Evolutionary conservation across 2,797 vertebrate species (phyloP).

Genomic region (Trematocara caparti): DNA sequence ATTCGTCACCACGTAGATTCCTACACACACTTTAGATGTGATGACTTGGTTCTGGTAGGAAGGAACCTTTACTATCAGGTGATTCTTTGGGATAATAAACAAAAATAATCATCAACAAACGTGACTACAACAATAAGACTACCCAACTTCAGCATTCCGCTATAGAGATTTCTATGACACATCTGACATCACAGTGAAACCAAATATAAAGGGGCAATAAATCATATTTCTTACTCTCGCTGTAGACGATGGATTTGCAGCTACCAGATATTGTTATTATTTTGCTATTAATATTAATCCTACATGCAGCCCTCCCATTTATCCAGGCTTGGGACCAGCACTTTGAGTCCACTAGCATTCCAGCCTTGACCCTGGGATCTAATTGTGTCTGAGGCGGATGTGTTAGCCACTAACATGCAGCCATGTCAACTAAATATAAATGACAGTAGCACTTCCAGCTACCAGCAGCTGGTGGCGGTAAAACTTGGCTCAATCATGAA

Average conservation of each 20-base stretch:
- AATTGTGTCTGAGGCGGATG: not conserved
- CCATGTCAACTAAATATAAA: not conserved
- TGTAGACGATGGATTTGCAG: not conserved
- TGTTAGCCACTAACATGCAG: not conserved
- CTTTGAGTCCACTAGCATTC: not conserved
- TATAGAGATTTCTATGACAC: not conserved
- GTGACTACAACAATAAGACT: not conserved
- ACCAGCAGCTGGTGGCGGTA: not conserved
- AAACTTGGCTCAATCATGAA: not conserved
- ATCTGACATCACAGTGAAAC: not conserved
- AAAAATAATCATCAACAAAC: not conserved
- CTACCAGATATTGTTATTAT: not conserved
- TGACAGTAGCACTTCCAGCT: not conserved
- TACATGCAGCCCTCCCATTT: not conserved
- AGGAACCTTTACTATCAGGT: constrained; percentile 97
- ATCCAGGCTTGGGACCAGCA: not conserved
- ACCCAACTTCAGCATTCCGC: not conserved
- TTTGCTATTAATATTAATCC: not conserved
- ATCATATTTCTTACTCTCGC: not conserved
- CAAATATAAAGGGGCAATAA: not conserved
- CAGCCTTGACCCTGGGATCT: not conserved
- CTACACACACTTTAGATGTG: constrained; percentile 87
- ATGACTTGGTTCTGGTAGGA: constrained; percentile 91
- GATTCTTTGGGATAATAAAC: constrained; percentile 82
- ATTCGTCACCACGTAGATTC: constrained; percentile 94